Base-by-base conservation (phyloP, 2,113 vertebrate genomes). In the Crotalus horridus region DNA sequence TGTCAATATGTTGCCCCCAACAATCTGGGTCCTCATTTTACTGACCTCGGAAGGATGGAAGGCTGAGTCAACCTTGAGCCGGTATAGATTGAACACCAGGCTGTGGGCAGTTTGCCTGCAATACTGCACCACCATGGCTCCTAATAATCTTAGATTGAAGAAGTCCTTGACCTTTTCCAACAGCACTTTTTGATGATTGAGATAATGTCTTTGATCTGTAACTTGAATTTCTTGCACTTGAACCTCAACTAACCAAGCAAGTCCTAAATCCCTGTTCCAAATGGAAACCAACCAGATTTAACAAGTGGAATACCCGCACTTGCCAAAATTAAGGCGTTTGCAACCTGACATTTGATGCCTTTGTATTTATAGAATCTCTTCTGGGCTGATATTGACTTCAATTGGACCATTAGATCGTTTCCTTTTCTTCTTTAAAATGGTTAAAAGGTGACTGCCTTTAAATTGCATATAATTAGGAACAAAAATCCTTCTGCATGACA, bases 401-500 rank as follows among this genome's bases (percentile, higher is more conserved):
- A 88, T 92, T 94, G 90, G 29, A 59, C 88, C 81, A 93, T 94
- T 91, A 95, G 6, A 90, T 69, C 0, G 0, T 56, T 95, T 92
- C 48, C 9, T 95, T 94, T 94, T 64, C 61, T 95, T 90, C 89
- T 94, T 39, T 48, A 87, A n/a, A 0, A 0, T 17, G 93, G 69
- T 90, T 93, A 90, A 12, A 85, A 59, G 90, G 59, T 39, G 92
- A 89, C 93, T 59, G 92, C 59, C 85, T 90, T 87, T 54, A 93
- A 85, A 94, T 93, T 95, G 48, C 59, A 94, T 92, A 74, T 69
- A 95, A 90, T 94, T 94, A 94, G 9, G 39, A 94, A 94, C 94
- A 95, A 90, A 94, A 95, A 94, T 94, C 74, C 90, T 61, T 15
- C 88, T 39, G 4, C 92, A 86, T 74, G 89, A 91, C 56, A 95